Evolutionary conservation across 23 tunicate genomes (phyloP), one percentile per base, ranked within the genome.

Genomic region (Diplosoma virens): DNA sequence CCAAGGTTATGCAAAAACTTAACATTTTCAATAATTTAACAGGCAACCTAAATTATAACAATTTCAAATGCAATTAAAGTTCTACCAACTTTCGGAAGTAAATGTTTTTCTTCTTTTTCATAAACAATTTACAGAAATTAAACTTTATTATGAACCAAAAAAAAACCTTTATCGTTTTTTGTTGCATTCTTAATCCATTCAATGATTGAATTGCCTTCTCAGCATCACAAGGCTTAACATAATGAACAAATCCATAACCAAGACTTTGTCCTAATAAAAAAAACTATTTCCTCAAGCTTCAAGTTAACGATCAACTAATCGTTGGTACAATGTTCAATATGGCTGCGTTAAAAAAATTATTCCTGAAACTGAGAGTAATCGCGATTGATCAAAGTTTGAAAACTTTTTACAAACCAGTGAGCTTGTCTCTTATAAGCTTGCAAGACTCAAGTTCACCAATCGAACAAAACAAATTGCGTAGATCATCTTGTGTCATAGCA

Each of bases 361-460:
- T n/a, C n/a, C n/a, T n/a, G n/a, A n/a, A n/a, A n/a, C n/a, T n/a
- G n/a, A n/a, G n/a, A n/a, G n/a, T n/a, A n/a, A n/a, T n/a, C n/a
- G n/a, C n/a, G n/a, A n/a, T n/a, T n/a, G n/a, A n/a, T n/a, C n/a
- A n/a, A n/a, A n/a, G n/a, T n/a, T n/a, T n/a, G n/a, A n/a, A n/a
- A n/a, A n/a, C n/a, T n/a, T n/a, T n/a, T n/a, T n/a, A n/a, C n/a
- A n/a, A n/a, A 86, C 93, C 93, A 6, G 97, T 84, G 23, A 90
- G 59, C 53, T 88, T 88, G 71, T 95, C 94, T 24, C 99, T 58
- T 34, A 90, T 83, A 5, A 95, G 71, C 69, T 95, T 95, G 67
- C 99, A 95, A 7, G 91, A 88, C 64, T 95, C 99, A 34, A 95
- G 67, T 69, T 87, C 99, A n/a, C 99, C 99, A 71, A 95, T 83